phyloP scores from a whole-genome alignment of 2,113 vertebrate species.

The Dasyornis broadbenti region DNA sequence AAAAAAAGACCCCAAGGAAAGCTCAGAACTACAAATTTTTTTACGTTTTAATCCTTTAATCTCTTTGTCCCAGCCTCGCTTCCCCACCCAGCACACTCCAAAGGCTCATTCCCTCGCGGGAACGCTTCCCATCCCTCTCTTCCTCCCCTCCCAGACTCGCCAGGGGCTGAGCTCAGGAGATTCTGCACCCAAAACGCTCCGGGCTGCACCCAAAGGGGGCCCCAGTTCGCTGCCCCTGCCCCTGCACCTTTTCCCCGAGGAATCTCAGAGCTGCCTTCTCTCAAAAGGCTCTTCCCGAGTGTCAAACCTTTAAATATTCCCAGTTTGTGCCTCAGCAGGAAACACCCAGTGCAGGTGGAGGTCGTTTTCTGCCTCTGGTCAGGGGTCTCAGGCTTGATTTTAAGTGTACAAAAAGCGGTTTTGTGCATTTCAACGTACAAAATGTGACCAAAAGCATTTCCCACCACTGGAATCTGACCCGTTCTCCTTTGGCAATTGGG shows the following conservation, averaged over 20 bases:
- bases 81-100: neutral
- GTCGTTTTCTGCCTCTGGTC: neutral
- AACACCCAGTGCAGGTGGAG: neutral
- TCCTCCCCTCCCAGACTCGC: neutral
- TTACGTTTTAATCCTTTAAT: neutral
- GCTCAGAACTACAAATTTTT: neutral
- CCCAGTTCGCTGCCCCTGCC: neutral
- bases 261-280: neutral
- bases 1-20: neutral
- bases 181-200: neutral
- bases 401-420: neutral
- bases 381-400: neutral
- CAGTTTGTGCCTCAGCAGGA: neutral
- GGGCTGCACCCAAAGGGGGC: accelerated
- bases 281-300: neutral
- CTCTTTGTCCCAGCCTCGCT: neutral
- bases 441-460: neutral
- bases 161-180: neutral
- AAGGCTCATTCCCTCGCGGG: neutral
- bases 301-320: neutral
- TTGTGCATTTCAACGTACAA: no score
- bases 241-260: neutral
- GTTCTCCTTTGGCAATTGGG: neutral
- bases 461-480: neutral
- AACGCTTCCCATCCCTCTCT: accelerated